These are phyloP conservation scores for Oenanthe oenanthe DNA, from an alignment of 2,113 vertebrate genomes.

Conservation along the genomic window DNA sequence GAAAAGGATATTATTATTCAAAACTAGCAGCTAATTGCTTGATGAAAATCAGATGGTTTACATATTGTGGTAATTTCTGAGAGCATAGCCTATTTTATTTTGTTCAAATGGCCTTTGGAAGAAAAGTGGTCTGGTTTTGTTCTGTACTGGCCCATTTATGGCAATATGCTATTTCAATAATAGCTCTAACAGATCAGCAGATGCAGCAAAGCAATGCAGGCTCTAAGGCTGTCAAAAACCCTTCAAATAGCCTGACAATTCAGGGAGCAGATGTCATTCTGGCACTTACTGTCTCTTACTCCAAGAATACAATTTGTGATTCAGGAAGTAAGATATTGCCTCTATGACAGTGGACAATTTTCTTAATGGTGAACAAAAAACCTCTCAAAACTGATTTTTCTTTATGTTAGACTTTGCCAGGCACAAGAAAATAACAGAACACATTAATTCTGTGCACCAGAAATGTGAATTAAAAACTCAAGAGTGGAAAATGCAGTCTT, in stretches of 20 bases:
- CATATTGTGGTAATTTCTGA: not conserved
- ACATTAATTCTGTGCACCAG: not conserved
- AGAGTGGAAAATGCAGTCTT: not conserved
- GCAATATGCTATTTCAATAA: not conserved
- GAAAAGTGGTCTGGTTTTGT: not conserved
- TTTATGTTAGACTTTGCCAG: not conserved
- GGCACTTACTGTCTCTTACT: not conserved
- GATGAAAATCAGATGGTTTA: conserved; percentile 29
- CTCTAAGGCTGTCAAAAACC: not conserved
- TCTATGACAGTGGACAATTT: not conserved
- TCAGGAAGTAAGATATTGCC: not conserved
- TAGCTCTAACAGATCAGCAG: not conserved
- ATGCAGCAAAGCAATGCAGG: not conserved
- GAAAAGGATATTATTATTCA: conserved; percentile 24
- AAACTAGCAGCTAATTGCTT: conserved; percentile 7
- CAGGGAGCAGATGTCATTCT: not conserved
- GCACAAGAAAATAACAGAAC: not conserved
- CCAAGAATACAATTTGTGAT: not conserved
- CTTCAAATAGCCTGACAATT: not conserved
- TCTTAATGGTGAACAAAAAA: not conserved
- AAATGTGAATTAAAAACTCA: not conserved
- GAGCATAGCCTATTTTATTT: not conserved
- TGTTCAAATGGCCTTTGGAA: not conserved
- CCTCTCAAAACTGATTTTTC: not conserved
- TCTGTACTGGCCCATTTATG: not conserved